These are phyloP conservation scores for Illadopsis cleaveri DNA, from an alignment of 2,113 vertebrate genomes.

Conservation along the genomic window DNA sequence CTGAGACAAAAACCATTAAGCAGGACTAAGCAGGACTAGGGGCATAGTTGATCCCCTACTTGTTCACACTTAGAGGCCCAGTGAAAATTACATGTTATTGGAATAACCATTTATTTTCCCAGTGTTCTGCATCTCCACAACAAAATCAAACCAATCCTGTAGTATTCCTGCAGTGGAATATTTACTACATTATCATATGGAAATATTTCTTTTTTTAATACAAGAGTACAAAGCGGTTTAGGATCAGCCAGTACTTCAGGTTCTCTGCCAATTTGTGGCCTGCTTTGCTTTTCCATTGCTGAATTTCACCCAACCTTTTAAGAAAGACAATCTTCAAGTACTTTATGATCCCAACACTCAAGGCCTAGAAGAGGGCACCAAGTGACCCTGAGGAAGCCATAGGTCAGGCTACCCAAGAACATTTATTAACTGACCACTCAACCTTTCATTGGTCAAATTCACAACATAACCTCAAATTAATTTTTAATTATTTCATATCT, in stretches of 20 bases:
- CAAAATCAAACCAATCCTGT: neutral
- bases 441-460: constrained; percentile 16
- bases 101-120: neutral
- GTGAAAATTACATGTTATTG: neutral
- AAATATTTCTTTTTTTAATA: neutral
- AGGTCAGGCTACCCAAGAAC: neutral
- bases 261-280: neutral
- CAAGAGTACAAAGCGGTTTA: neutral
- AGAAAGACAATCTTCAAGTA: neutral
- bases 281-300: neutral
- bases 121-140: neutral
- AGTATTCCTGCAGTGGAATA: neutral
- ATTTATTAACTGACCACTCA: neutral
- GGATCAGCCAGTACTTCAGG: neutral
- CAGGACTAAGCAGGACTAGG: neutral
- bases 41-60: neutral
- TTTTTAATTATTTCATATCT: constrained; percentile 72
- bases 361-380: neutral
- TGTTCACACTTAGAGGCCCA: neutral
- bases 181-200: neutral
- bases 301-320: neutral
- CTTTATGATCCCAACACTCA: neutral
- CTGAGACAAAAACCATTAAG: neutral
- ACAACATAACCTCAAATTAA: constrained; percentile 59
- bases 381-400: neutral